Evolutionary conservation across 2,888 invertebrate species (phyloP).

Genomic region (Microctonus hyperodae): DNA sequence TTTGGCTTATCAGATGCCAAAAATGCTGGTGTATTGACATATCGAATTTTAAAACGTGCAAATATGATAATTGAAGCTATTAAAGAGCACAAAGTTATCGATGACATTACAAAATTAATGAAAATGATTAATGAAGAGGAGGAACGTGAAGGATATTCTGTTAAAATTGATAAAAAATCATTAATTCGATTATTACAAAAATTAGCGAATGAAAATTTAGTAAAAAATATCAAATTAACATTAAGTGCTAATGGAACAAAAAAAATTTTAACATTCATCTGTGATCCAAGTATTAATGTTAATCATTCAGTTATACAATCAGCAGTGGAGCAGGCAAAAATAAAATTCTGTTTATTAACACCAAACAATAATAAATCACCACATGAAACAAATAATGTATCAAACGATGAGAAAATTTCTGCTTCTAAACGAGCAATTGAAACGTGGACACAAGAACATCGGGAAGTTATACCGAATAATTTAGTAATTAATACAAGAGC

Average conservation of each 20-base stretch:
- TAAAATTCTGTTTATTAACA: slow-evolving; percentile 63
- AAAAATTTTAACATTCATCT: slow-evolving; percentile 66
- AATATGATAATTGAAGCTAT: slow-evolving; percentile 71
- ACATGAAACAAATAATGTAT: background rate
- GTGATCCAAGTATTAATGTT: slow-evolving; percentile 64
- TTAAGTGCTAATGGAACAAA: slow-evolving; percentile 63
- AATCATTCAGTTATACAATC: slow-evolving; percentile 66
- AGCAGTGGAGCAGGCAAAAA: slow-evolving; percentile 70
- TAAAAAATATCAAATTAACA: slow-evolving; percentile 66
- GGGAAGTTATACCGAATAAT: background rate
- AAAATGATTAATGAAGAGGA: slow-evolving; percentile 67
- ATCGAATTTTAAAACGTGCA: slow-evolving; percentile 66
- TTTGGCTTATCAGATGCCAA: slow-evolving; percentile 43
- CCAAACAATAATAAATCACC: slow-evolving; percentile 35
- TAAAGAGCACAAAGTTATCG: slow-evolving; percentile 68
- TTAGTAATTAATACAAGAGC: slow-evolving; percentile 39
- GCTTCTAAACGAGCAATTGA: background rate
- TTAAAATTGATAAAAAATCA: slow-evolving; percentile 72
- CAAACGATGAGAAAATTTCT: background rate
- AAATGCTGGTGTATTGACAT: slow-evolving; percentile 56
- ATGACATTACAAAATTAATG: slow-evolving; percentile 65
- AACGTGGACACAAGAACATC: background rate
- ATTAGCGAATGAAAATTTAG: slow-evolving; percentile 67
- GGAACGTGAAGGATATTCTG: slow-evolving; percentile 66
- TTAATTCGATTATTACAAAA: slow-evolving; percentile 68